Evolutionary conservation across 2,888 invertebrate genomes (phyloP).

Genomic region (Vesta saturnalis): DNA sequence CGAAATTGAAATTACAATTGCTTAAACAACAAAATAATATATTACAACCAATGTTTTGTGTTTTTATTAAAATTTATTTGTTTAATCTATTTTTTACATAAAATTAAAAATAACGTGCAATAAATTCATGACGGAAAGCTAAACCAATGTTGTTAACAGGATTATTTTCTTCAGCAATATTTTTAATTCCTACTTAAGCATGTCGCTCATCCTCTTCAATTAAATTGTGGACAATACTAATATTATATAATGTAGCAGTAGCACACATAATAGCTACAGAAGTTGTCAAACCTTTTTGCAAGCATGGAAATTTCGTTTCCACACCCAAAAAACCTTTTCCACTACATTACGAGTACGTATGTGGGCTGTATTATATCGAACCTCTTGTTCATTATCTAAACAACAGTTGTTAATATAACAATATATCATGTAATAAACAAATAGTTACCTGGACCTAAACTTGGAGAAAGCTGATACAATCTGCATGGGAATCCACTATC

Average conservation of each 20-base stretch:
- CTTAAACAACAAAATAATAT: background rate
- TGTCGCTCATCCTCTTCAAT: background rate
- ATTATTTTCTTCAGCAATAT: background rate
- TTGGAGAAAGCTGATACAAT: background rate
- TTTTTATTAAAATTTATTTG: background rate
- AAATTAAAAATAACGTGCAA: too few relatives aligned
- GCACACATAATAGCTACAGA: too few relatives aligned
- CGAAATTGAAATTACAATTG: too few relatives aligned
- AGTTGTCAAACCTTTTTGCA: constrained; percentile 4
- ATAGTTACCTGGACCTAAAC: too few relatives aligned
- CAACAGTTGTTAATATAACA: too few relatives aligned
- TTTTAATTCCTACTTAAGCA: background rate
- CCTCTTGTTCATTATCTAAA: too few relatives aligned
- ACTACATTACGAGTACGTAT: background rate
- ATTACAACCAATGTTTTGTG: background rate
- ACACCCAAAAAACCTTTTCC: constrained; percentile 4
- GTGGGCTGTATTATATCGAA: too few relatives aligned
- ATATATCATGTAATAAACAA: too few relatives aligned
- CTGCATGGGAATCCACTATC: too few relatives aligned
- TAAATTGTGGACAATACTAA: constrained; percentile 2
- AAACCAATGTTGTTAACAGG: too few relatives aligned
- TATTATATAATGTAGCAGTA: constrained; percentile 10
- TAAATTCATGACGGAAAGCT: too few relatives aligned
- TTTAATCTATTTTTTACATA: background rate
- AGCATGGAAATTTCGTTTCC: constrained; percentile 9